phyloP scores from a whole-genome alignment of 2,888 invertebrate genomes.

The Polyommatus icarus region DNA sequence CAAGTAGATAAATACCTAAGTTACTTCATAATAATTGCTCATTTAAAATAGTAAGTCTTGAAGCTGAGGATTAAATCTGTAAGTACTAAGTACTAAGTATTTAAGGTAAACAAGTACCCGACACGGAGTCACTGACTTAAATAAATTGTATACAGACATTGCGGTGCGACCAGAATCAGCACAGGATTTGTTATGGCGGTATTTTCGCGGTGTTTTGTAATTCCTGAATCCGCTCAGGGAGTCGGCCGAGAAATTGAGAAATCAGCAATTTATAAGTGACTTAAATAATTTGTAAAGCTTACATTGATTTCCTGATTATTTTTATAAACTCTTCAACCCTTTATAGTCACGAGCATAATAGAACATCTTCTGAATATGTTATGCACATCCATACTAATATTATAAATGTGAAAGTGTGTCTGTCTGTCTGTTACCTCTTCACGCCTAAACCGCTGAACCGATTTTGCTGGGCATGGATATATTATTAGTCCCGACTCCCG shows the following conservation, averaged over 20 bases:
- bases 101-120: background rate
- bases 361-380: too few relatives aligned
- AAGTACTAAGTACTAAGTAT: background rate
- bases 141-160: constrained; percentile 8
- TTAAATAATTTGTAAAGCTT: background rate
- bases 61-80: background rate
- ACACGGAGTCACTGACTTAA: background rate
- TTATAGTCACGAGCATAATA: too few relatives aligned
- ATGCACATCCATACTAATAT: too few relatives aligned
- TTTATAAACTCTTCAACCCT: too few relatives aligned
- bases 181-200: background rate
- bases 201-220: background rate
- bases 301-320: background rate
- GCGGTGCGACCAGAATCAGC: background rate
- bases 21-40: too few relatives aligned
- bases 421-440: too few relatives aligned
- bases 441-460: too few relatives aligned
- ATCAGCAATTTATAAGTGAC: background rate
- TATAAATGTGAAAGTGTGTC: too few relatives aligned
- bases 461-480: too few relatives aligned
- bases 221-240: background rate
- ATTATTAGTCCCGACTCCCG: too few relatives aligned
- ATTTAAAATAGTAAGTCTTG: background rate
- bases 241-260: background rate
- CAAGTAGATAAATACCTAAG: too few relatives aligned